A percentile compares a stretch with the other conserved stretches of the same genome.
phyloP scores from a whole-genome alignment of 2,113 vertebrate species.

The Sapayoa aenigma region DNA sequence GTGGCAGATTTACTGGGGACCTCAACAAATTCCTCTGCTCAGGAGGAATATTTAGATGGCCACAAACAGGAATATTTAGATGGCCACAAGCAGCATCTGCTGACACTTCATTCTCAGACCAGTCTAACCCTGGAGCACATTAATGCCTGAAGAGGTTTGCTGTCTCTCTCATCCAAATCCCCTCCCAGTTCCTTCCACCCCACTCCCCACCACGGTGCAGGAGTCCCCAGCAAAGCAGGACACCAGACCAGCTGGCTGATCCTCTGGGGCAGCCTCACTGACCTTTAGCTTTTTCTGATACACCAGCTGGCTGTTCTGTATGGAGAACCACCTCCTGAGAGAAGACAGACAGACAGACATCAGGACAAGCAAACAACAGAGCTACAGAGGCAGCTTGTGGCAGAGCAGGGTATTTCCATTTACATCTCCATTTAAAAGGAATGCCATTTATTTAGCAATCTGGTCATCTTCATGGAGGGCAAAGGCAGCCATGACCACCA shows the following conservation, averaged over 20 bases:
- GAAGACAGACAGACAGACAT: background rate
- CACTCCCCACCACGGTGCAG: rapidly evolving
- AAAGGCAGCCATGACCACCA: background rate
- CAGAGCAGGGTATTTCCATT: background rate
- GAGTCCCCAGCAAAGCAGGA: background rate
- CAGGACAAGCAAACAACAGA: background rate
- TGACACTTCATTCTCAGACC: background rate
- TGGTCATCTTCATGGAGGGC: background rate
- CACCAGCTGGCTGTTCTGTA: constrained; percentile 98
- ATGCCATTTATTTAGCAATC: background rate
- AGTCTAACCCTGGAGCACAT: background rate
- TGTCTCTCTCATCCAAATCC: background rate
- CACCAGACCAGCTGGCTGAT: background rate
- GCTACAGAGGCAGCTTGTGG: background rate
- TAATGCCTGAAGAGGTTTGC: background rate
- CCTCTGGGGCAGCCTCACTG: background rate
- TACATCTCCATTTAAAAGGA: background rate
- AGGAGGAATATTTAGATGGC: background rate
- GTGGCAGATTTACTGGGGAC: background rate
- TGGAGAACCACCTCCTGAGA: constrained; percentile 96
- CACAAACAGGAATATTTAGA: background rate
- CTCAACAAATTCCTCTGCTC: background rate
- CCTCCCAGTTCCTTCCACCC: background rate
- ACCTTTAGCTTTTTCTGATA: constrained; percentile 99
- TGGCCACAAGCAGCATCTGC: background rate